Conservation (phyloP, 2,888 invertebrate species). For the Oxytorus armatus region DNA sequence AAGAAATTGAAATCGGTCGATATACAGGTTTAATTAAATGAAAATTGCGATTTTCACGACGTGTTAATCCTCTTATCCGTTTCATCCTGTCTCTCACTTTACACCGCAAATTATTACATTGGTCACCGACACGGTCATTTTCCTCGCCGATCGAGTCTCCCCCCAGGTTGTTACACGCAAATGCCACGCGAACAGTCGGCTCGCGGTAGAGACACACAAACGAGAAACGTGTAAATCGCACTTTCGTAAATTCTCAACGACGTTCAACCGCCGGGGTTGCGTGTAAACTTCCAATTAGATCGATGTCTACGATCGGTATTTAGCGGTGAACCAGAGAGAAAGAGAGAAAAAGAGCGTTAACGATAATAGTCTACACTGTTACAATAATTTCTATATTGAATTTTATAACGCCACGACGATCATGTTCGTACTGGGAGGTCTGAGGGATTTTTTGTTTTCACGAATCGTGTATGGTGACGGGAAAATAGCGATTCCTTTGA, state of each 20-base stretch:
- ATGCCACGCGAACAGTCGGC: conserved; percentile 43
- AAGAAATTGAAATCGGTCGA: too few species aligned
- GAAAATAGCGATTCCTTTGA: conserved; percentile 16
- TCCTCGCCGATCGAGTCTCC: conserved; percentile 28
- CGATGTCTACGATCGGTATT: conserved; percentile 61
- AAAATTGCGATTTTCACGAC: conserved; percentile 12
- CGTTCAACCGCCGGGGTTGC: conserved; percentile 37
- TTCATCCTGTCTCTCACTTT: conserved; percentile 19
- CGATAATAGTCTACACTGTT: conserved; percentile 64
- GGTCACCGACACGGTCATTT: conserved; percentile 32
- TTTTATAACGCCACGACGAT: conserved; percentile 40
- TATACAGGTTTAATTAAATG: not conserved
- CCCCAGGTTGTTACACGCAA: conserved; percentile 40
- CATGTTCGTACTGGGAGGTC: conserved; percentile 55
- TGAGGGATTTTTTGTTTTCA: conserved; percentile 19
- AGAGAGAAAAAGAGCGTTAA: conserved; percentile 46
- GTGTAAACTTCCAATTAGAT: conserved; percentile 71
- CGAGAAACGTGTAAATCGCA: conserved; percentile 46
- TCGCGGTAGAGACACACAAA: conserved; percentile 10
- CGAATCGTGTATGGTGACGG: conserved; percentile 24
- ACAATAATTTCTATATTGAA: conserved; percentile 58
- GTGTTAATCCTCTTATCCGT: not conserved
- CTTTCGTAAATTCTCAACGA: conserved; percentile 61
- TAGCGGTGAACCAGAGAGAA: not conserved
- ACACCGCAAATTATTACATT: conserved; percentile 9